A percentile compares a stretch with the other conserved stretches of the same genome.
phyloP scores from a whole-genome alignment of 2,113 vertebrate species.

The Amblyornis subalaris region DNA sequence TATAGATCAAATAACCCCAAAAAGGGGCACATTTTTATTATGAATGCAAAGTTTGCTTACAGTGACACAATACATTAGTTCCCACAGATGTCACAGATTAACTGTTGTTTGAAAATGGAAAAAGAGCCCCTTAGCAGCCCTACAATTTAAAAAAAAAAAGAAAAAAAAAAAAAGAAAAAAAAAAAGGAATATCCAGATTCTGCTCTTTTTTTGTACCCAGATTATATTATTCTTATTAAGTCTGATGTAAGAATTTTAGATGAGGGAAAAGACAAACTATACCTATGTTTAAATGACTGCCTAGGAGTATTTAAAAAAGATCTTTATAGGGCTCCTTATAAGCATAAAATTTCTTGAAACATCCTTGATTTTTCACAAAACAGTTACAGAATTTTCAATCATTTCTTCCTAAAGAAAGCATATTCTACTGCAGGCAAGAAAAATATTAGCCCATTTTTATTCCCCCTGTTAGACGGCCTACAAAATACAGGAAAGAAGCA shows the following conservation, averaged over 20 bases:
- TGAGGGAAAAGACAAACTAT: neutral
- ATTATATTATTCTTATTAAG: neutral
- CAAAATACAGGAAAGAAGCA: neutral
- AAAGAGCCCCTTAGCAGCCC: neutral
- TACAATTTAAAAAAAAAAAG: neutral
- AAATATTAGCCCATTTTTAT: neutral
- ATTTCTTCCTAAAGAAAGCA: neutral
- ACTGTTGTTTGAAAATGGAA: neutral
- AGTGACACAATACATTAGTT: neutral
- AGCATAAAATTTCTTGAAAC: neutral
- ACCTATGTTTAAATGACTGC: neutral
- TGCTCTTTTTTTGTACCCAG: neutral
- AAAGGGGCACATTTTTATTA: neutral
- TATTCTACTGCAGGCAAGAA: neutral
- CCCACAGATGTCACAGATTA: neutral
- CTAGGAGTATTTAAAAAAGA: neutral
- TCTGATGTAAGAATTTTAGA: neutral
- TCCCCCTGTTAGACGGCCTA: neutral
- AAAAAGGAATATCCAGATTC: neutral
- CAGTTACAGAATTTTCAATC: neutral
- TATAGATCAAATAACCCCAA: neutral
- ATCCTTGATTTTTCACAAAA: neutral
- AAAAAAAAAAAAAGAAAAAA: fast-evolving
- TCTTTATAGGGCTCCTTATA: neutral
- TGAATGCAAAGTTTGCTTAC: neutral